Evolutionary conservation across 2,797 vertebrate species (phyloP), one percentile per base, ranked within the genome.

Genomic region (Characodon lateralis): DNA sequence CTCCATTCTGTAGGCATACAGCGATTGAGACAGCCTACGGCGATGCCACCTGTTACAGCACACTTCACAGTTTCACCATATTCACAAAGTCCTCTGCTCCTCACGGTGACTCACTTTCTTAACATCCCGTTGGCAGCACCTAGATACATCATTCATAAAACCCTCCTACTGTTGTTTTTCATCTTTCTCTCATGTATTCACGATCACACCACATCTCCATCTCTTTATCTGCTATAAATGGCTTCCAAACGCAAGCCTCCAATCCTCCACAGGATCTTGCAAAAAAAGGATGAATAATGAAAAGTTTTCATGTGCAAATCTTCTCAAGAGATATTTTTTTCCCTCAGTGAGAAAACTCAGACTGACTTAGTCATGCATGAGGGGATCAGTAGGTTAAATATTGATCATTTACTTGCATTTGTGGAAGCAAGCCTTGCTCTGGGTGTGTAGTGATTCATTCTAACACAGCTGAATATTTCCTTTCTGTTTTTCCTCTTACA

Each of bases 41-140:
- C 87, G 91, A 71, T 51, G 90, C 94, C 94, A 95, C 95, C 94
- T 95, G 94, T 91, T 91, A 91, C 73, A 73, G 79, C 76, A 71
- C 80, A 24, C 89, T 71, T 88, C 89, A 84, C 93, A 92, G 94
- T 93, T 94, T 94, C 91, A 94, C 78, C 78, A 77, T 79, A 79
- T 87, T 87, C 88, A 79, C 82, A 56, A 81, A 87, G 85, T 72
- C 88, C 81, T 72, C 81, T 28, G 70, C 89, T 84, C 85, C 18
- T 79, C 74, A 77, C 88, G 73, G 73, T 89, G 89, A 93, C 85
- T 93, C 88, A 89, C 87, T 92, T 92, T 90, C 90, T 85, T 88
- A 85, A 81, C 81, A 89, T 90, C 87, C 86, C 87, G 84, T 31
- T 55, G 88, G 87, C 75, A 76, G 55, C 79, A 41, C 69, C 79